A percentile compares a stretch with the other conserved stretches of the same genome.
Evolutionary conservation across 2,797 vertebrate genomes (phyloP).

Genomic region (Ptychobarbus kaznakovi): DNA sequence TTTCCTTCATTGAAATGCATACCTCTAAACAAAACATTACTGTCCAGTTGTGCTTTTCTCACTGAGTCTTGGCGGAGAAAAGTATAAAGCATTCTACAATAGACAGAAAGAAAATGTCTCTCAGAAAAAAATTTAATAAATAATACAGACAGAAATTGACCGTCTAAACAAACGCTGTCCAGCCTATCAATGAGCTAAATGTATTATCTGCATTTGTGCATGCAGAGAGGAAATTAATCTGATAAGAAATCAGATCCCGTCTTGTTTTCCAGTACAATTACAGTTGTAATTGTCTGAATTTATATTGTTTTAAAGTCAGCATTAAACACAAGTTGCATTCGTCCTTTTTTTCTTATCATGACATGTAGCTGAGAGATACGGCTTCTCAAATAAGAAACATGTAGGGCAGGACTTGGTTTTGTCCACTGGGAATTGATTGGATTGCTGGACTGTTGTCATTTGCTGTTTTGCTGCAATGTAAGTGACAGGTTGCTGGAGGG

Average conservation of each 20-base stretch:
- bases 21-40: not conserved
- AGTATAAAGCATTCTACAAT: not conserved
- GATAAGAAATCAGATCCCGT: not conserved
- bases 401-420: not conserved
- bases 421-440: not conserved
- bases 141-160: not conserved
- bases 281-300: not conserved
- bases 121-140: no score
- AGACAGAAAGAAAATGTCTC: no score
- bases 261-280: not conserved
- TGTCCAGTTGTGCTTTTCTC: not conserved
- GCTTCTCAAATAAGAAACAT: not conserved
- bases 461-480: not conserved
- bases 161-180: not conserved
- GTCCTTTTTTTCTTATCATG: not conserved
- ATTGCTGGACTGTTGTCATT: not conserved
- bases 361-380: no score
- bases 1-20: not conserved
- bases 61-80: not conserved
- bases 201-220: not conserved
- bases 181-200: not conserved
- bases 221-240: not conserved
- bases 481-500: slow-evolving; percentile 5
- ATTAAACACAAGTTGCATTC: not conserved
- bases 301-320: not conserved